Conservation (phyloP, 1,140 invertebrate species). For the Heterodera carotae region DNA sequence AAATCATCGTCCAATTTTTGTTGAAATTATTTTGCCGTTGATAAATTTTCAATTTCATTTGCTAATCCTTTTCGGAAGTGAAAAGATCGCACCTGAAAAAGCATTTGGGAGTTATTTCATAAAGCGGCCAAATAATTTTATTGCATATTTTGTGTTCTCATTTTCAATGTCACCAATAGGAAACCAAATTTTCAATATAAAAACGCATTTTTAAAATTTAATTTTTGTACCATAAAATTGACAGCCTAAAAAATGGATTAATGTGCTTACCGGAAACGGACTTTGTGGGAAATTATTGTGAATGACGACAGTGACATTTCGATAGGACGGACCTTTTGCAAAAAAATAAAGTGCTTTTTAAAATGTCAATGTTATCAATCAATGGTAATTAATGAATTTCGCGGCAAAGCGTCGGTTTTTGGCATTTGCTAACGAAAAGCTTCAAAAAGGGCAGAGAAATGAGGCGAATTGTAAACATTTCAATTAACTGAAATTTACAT, state of each 20-base stretch:
- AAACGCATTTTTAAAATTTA: no score
- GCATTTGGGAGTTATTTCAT: not conserved
- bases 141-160: no score
- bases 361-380: not conserved
- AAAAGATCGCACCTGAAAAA: slow-evolving; percentile 39
- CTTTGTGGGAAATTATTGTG: slow-evolving; percentile 63
- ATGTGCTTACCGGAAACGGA: slow-evolving; percentile 52
- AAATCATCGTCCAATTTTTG: not conserved
- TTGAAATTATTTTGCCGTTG: not conserved
- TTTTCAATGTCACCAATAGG: no score
- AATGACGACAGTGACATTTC: slow-evolving; percentile 64
- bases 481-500: no score
- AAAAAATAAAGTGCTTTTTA: slow-evolving; percentile 1
- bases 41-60: slow-evolving; percentile 48
- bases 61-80: slow-evolving; percentile 64
- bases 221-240: no score
- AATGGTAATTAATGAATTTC: no score
- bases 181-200: no score
- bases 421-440: no score
- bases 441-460: no score
- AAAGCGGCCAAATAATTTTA: not conserved
- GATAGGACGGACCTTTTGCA: slow-evolving; percentile 54
- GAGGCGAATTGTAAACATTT: no score
- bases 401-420: no score
- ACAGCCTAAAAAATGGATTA: no score